Evolutionary conservation across 2,888 invertebrate genomes (phyloP).

Genomic region (Drosophila meridionalis): DNA sequence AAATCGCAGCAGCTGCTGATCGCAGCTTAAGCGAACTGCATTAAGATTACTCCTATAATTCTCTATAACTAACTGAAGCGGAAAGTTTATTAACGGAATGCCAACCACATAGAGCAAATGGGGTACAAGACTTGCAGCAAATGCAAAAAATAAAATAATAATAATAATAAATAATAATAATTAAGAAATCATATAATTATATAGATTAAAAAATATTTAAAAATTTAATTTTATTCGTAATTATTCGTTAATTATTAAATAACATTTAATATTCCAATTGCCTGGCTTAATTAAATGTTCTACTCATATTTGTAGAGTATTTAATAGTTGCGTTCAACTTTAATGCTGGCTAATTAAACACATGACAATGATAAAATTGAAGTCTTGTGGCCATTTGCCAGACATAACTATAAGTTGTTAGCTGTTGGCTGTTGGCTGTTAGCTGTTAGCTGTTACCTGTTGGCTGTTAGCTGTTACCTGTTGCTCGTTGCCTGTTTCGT

Average conservation of each 20-base stretch:
- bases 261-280: neutral
- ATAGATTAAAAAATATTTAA: neutral
- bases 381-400: slow-evolving; percentile 35
- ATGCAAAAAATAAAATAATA: no score
- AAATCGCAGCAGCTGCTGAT: slow-evolving; percentile 50
- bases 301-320: neutral
- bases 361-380: slow-evolving; percentile 56
- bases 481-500: slow-evolving; percentile 32
- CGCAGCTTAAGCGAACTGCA: slow-evolving; percentile 1
- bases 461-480: slow-evolving; percentile 7
- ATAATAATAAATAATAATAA: no score
- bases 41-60: slow-evolving; percentile 5
- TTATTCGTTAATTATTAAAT: neutral
- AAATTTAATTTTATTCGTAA: neutral
- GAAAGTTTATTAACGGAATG: neutral
- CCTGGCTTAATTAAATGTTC: neutral
- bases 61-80: neutral
- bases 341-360: slow-evolving; percentile 58
- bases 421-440: slow-evolving; percentile 1
- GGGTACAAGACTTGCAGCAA: neutral
- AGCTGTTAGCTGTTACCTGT: slow-evolving; percentile 32
- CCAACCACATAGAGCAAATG: neutral
- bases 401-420: slow-evolving; percentile 47
- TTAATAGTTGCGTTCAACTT: neutral
- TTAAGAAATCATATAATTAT: neutral